A percentile compares a stretch with the other conserved stretches of the same genome.
These are phyloP conservation scores for Eciton burchellii DNA, from an alignment of 1,140 invertebrate species.

Conservation along the genomic window DNA sequence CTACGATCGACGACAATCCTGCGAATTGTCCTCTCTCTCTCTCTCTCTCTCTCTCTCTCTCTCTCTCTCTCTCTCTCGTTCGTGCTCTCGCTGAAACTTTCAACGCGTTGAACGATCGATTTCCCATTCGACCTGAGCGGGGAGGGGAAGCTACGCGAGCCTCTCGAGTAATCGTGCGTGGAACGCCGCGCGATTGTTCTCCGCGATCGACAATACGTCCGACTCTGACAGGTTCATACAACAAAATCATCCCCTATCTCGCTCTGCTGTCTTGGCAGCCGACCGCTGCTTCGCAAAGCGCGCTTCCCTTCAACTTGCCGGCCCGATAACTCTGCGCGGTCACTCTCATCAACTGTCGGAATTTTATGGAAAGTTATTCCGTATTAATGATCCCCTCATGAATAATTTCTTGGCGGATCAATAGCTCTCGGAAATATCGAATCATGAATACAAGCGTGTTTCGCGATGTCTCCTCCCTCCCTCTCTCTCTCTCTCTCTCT, in stretches of 20 bases:
- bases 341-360: too few relatives aligned
- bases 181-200: slow-evolving; percentile 61
- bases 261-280: neutral
- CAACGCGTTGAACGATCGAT: slow-evolving; percentile 60
- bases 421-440: too few relatives aligned
- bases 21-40: too few relatives aligned
- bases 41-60: too few relatives aligned
- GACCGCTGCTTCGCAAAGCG: neutral
- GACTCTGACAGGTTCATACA: slow-evolving; percentile 43
- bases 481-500: too few relatives aligned
- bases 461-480: too few relatives aligned
- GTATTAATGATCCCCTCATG: too few relatives aligned
- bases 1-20: neutral
- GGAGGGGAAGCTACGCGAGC: slow-evolving; percentile 3
- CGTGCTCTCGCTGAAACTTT: slow-evolving; percentile 49
- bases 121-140: slow-evolving; percentile 32
- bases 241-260: slow-evolving; percentile 52
- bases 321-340: too few relatives aligned
- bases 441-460: too few relatives aligned
- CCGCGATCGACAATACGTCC: slow-evolving; percentile 37
- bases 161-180: slow-evolving; percentile 49
- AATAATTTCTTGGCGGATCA: too few relatives aligned
- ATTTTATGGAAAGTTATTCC: too few relatives aligned
- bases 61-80: too few relatives aligned
- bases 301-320: neutral